phyloP scores from a whole-genome alignment of 2,113 vertebrate species.

The Echinops telfairi region DNA sequence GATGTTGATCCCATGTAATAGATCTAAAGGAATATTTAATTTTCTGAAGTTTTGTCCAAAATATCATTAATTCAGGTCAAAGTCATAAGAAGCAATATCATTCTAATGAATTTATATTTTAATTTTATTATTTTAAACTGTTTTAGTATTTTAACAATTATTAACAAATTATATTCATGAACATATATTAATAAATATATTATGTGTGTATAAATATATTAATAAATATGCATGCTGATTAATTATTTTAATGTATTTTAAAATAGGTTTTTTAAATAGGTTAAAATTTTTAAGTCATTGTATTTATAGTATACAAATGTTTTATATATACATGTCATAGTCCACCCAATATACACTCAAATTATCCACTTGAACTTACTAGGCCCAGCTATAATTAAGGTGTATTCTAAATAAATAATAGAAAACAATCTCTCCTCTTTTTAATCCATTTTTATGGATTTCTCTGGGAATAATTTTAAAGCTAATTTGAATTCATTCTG shows the following conservation, averaged over 20 bases:
- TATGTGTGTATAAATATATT: background rate
- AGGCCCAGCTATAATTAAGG: background rate
- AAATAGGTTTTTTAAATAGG: conserved; percentile 35
- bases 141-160: conserved; percentile 34
- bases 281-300: background rate
- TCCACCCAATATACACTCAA: background rate
- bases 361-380: conserved; percentile 11
- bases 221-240: conserved; percentile 10
- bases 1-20: background rate
- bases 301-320: background rate
- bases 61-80: background rate
- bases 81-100: background rate
- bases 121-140: conserved; percentile 54
- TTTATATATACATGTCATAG: background rate
- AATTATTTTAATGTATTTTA: conserved; percentile 23
- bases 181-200: background rate
- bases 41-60: conserved; percentile 16
- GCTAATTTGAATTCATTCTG: conserved; percentile 42
- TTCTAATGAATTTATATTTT: conserved; percentile 27
- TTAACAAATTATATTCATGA: conserved; percentile 38
- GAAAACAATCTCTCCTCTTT: conserved; percentile 17
- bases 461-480: conserved; percentile 51
- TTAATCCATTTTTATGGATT: conserved; percentile 16
- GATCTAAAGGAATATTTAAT: conserved; percentile 1
- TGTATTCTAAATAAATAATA: conserved; percentile 32